Base-by-base conservation (phyloP, 2,113 vertebrate species). In the Nansenia antarctica region DNA sequence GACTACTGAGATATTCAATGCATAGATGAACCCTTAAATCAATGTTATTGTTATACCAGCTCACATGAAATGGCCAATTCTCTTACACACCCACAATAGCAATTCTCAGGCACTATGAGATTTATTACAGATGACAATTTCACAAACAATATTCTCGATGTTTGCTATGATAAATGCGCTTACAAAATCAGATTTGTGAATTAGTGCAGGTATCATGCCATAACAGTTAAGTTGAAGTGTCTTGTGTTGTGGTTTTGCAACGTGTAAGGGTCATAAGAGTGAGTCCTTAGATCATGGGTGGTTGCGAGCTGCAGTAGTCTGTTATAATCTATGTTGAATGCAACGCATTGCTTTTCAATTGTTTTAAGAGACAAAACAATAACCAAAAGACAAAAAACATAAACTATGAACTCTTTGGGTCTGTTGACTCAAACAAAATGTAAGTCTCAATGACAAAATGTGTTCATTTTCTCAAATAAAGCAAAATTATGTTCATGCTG, bases 371-470 rank as follows among this genome's bases (percentile, higher is more conserved):
- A 63, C 27, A 70, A 72, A 76, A 70, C 53, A 66, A 49, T 62
- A 75, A 82, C 77, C 75, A 86, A 87, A 84, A 84, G 53, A 88
- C 39, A 81, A 81, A 83, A 65, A 65, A n/a, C n/a, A n/a, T n/a
- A n/a, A n/a, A 64, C 62, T 58, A 83, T 84, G 74, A 86, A 92
- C 57, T 86, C 86, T 92, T 93, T 93, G 92, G 82, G 92, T 90
- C 92, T 83, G 69, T 84, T 77, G 90, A 77, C 91, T 91, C 92
- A 91, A 93, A 92, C 89, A 91, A 92, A 93, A 93, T 91, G 92
- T 93, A 93, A 93, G 92, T 93, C 91, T 92, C 87, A 90, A 91
- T 92, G 92, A 93, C 92, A 90, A 92, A 87, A n/a, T n/a, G 90
- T 92, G 89, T 92, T 91, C 90, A 80, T 90, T 90, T 89, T 80